phyloP scores from a whole-genome alignment of 2,797 vertebrate species.

The Cyclopterus lumpus region DNA sequence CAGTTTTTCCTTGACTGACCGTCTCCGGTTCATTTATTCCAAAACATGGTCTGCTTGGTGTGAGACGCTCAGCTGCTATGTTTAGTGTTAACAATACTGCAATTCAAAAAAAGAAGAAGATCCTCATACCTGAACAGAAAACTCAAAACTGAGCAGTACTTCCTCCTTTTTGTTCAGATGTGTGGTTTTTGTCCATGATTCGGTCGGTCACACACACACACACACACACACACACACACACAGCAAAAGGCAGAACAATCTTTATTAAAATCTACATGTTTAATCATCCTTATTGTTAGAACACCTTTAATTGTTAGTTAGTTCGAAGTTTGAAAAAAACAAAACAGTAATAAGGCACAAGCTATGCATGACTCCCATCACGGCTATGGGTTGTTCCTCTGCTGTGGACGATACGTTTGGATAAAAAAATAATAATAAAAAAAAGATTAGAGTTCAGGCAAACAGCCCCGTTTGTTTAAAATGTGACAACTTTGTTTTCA shows the following conservation, averaged over 20 bases:
- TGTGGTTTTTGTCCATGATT: slow-evolving; percentile 33
- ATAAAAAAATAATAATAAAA: not conserved
- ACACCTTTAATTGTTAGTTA: not conserved
- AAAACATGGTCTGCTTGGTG: slow-evolving; percentile 4
- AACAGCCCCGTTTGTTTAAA: not conserved
- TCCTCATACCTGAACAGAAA: not conserved
- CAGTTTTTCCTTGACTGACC: not conserved
- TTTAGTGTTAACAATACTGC: not conserved
- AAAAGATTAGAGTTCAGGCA: not conserved
- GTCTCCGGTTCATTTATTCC: slow-evolving; percentile 45
- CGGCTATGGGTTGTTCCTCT: not conserved
- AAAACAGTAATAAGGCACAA: not conserved
- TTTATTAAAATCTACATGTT: not conserved
- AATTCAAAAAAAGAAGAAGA: not conserved
- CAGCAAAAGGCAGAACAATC: not conserved
- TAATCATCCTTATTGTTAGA: not conserved
- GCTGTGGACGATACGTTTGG: not conserved
- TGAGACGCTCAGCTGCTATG: not conserved
- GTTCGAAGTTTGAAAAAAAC: not conserved
- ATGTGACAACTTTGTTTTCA: not conserved
- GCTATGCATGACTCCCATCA: not conserved
- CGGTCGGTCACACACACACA: too few relatives aligned
- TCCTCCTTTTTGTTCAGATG: not conserved
- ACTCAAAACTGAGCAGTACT: not conserved
- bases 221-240: too few relatives aligned